Conservation (phyloP, 2,113 vertebrate genomes). For the Mus pahari region DNA sequence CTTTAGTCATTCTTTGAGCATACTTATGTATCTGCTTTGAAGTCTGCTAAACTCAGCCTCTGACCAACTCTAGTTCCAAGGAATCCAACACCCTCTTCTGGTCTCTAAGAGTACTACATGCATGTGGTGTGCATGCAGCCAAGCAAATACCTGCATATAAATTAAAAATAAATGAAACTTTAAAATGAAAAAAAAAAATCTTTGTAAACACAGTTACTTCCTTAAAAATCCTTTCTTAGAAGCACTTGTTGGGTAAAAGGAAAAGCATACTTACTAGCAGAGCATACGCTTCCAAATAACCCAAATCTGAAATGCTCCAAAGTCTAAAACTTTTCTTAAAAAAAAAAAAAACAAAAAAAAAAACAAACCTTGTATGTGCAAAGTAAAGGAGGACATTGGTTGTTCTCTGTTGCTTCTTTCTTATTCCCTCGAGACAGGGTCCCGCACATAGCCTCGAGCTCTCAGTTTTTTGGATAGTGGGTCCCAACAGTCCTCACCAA, state of each 20-base stretch:
- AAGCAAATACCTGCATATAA: not conserved
- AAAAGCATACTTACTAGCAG: not conserved
- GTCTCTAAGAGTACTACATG: not conserved
- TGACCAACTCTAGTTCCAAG: not conserved
- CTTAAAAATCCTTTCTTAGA: not conserved
- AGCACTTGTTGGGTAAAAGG: not conserved
- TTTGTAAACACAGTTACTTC: not conserved
- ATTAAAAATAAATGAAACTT: not conserved
- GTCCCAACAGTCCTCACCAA: not conserved
- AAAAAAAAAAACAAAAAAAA: not conserved
- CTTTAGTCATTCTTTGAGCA: not conserved
- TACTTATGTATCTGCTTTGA: not conserved
- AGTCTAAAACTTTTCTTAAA: not conserved
- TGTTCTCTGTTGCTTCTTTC: not conserved
- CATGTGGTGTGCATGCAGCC: not conserved
- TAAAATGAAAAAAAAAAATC: not conserved
- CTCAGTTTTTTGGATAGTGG: not conserved
- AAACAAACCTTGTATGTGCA: not conserved
- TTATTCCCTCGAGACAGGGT: not conserved
- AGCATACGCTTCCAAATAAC: not conserved
- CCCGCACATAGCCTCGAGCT: not conserved
- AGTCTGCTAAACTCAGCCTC: not conserved
- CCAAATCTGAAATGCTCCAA: not conserved
- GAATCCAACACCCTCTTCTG: not conserved
- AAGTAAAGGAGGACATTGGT: not conserved